Percentiles rank a stretch among this genome's conserved stretches.
Conservation (phyloP, 1,140 invertebrate species). For the Cheumatopsyche charites region DNA sequence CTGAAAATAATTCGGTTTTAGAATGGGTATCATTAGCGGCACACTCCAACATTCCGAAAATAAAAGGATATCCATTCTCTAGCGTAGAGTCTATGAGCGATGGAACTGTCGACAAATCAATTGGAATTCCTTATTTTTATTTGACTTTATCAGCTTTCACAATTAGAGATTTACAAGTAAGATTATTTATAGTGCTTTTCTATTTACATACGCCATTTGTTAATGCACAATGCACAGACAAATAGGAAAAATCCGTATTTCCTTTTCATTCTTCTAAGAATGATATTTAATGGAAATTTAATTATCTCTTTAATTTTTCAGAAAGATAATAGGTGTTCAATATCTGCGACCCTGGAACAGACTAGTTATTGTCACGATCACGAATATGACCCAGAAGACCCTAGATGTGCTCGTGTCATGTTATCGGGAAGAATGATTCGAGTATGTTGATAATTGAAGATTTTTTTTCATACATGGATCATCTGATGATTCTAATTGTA, state of each 20-base stretch:
- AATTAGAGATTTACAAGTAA: constrained; percentile 61
- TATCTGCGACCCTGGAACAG: constrained; percentile 74
- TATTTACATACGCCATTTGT: too few species aligned
- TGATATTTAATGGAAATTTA: too few species aligned
- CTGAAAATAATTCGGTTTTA: too few species aligned
- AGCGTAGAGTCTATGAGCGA: constrained; percentile 78
- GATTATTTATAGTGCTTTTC: neutral
- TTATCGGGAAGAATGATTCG: constrained; percentile 72
- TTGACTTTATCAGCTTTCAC: constrained; percentile 77
- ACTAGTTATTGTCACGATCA: constrained; percentile 68
- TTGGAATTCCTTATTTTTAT: constrained; percentile 78
- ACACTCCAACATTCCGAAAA: constrained; percentile 67
- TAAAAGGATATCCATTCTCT: constrained; percentile 73
- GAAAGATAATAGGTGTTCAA: constrained; percentile 69
- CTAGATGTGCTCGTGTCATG: constrained; percentile 76
- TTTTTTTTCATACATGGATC: too few species aligned
- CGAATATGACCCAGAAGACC: constrained; percentile 78
- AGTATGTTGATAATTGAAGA: constrained; percentile 54
- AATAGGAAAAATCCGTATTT: too few species aligned
- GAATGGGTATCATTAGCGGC: constrained; percentile 78
- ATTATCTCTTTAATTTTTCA: too few species aligned
- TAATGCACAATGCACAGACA: too few species aligned
- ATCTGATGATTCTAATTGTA: too few species aligned
- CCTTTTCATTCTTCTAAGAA: too few species aligned
- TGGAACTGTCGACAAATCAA: constrained; percentile 69